These are phyloP conservation scores for Cyprinodon variegatus DNA, from an alignment of 2,113 vertebrate genomes.

Conservation along the genomic window DNA sequence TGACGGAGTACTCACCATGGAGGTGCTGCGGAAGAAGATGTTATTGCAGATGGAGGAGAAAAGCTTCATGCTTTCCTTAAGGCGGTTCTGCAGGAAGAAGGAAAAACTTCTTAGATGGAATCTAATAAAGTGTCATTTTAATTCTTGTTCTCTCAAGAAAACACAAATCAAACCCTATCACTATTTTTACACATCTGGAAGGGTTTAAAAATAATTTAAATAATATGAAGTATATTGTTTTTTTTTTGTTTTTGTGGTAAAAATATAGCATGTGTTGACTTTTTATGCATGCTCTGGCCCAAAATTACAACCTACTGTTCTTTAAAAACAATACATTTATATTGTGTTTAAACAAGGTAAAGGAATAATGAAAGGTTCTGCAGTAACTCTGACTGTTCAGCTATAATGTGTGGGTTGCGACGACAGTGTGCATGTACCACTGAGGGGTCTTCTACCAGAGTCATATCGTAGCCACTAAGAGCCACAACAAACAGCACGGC, in stretches of 20 bases:
- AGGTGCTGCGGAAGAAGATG: constrained; percentile 81
- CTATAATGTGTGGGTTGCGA: not conserved
- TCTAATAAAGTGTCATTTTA: not conserved
- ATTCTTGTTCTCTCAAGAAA: not conserved
- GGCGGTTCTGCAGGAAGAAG: constrained; percentile 74
- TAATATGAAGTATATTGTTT: not conserved
- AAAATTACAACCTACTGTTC: too few relatives aligned
- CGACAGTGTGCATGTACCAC: constrained; percentile 61
- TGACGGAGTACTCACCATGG: constrained; percentile 74
- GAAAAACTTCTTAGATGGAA: not conserved
- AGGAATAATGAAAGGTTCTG: too few relatives aligned
- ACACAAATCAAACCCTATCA: not conserved
- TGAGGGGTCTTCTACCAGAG: constrained; percentile 78
- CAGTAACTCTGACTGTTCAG: not conserved
- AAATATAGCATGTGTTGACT: too few relatives aligned
- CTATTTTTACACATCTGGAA: not conserved
- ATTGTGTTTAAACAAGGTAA: too few relatives aligned
- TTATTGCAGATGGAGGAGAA: constrained; percentile 83
- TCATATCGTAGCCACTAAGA: constrained; percentile 84
- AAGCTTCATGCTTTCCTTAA: constrained; percentile 82
- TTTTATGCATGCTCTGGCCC: too few relatives aligned
- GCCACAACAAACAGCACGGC: constrained; percentile 83
- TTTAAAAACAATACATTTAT: too few relatives aligned
- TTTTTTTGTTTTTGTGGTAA: too few relatives aligned
- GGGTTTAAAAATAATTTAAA: not conserved